Evolutionary conservation across 2,797 vertebrate species (phyloP), one percentile per base, ranked within the genome.

Genomic region (Helicolenus hilgendorfi): DNA sequence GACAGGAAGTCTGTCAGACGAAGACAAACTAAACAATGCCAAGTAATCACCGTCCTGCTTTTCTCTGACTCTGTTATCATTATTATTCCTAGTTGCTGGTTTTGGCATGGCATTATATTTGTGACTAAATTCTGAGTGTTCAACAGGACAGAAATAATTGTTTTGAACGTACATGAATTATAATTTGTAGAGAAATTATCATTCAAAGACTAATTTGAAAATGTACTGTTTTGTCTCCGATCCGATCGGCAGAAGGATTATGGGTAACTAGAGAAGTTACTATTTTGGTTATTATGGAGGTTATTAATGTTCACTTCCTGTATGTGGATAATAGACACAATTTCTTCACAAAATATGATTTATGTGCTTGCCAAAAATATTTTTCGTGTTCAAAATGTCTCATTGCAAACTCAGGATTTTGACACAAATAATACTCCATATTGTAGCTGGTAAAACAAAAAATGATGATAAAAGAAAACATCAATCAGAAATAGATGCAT

Each of bases 1-100:
- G 95, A 98, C 88, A 0, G 98, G 95, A 26, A 80, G 55, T 14
- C 97, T 98, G 20, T 96, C 97, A 0, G 98, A 99, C 2, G 98
- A 97, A 62, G 99, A 99, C 93, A 99, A 98, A 89, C 98, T 98
- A 65, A 97, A 98, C 91, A 99, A 99, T 2, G 98, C 99, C 87
- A 99, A 99, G 99, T 99, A 95, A 94, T 68, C 13, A 64, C 58
- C 38, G 1, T 0, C 24, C n/a, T n/a, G 2, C 29, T 76, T 24
- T 10, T 55, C 31, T 74, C 11, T 60, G n/a, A 14, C 4, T 29
- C 1, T 67, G 18, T 27, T n/a, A 20, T 53, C n/a, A 8, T 20
- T n/a, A 20, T n/a, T 22, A 11, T 45, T 31, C 15, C 4, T 22
- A 29, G 3, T 26, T 55, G 49, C 53, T 55, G 15, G 65, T 31